These are phyloP conservation scores for Enoplolaimus lenunculus DNA, from an alignment of 2,888 invertebrate genomes.

Conservation along the genomic window DNA sequence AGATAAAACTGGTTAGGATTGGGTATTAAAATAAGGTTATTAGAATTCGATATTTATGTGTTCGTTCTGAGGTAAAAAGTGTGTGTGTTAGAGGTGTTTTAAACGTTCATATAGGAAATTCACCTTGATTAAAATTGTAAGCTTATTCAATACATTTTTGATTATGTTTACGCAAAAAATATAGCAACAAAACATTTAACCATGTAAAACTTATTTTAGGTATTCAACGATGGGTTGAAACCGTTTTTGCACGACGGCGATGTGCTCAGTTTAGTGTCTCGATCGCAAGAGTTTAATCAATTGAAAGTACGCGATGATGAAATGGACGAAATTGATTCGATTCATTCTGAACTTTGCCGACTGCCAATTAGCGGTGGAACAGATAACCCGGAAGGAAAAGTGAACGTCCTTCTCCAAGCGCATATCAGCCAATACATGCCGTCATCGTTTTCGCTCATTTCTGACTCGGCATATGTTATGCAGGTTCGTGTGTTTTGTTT, in stretches of 20 bases:
- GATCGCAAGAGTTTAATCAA: slow-evolving; percentile 85
- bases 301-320: slow-evolving; percentile 91
- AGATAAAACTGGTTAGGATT: too few relatives aligned
- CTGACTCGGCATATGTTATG: slow-evolving; percentile 72
- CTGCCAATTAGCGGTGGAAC: slow-evolving; percentile 63
- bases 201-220: slow-evolving; percentile 41
- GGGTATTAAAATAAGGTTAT: too few relatives aligned
- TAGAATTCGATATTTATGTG: too few relatives aligned
- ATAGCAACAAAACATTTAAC: too few relatives aligned
- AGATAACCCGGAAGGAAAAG: slow-evolving; percentile 82
- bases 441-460: slow-evolving; percentile 67
- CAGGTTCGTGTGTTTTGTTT: slow-evolving; percentile 57
- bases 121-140: too few relatives aligned
- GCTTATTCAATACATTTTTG: too few relatives aligned
- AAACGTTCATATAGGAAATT: too few relatives aligned
- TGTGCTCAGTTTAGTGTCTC: slow-evolving; percentile 66
- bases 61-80: too few relatives aligned
- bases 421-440: slow-evolving; percentile 67
- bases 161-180: too few relatives aligned
- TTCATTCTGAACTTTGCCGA: slow-evolving; percentile 59
- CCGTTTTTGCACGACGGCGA: slow-evolving; percentile 44
- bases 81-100: too few relatives aligned
- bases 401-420: slow-evolving; percentile 79
- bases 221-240: slow-evolving; percentile 67
- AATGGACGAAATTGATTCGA: slow-evolving; percentile 66